Evolutionary conservation across 2,113 vertebrate species (phyloP).

Genomic region (Tupaia tana): DNA sequence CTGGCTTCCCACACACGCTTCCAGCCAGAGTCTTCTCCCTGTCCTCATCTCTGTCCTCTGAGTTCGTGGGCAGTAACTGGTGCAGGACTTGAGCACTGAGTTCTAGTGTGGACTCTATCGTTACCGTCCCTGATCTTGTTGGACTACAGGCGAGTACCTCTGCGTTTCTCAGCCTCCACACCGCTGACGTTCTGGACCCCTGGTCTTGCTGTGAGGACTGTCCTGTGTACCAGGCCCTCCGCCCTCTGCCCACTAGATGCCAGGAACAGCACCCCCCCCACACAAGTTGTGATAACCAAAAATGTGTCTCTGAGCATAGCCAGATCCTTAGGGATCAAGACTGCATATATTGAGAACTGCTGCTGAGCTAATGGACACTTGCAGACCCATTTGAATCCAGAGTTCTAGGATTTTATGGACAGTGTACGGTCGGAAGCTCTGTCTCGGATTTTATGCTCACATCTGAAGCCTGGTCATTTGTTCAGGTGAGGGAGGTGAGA

Average conservation of each 20-base stretch:
- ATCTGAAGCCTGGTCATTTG: background rate
- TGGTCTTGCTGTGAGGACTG: background rate
- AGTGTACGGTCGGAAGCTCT: background rate
- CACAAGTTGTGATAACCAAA: background rate
- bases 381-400: background rate
- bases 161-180: background rate
- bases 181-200: background rate
- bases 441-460: conserved; percentile 1
- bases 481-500: conserved; percentile 9
- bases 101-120: background rate
- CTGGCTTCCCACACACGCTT: background rate
- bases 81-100: background rate
- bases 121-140: background rate
- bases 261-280: background rate
- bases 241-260: background rate
- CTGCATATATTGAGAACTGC: background rate
- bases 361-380: background rate
- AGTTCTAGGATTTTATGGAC: conserved; percentile 21
- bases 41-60: background rate
- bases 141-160: background rate
- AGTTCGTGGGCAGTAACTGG: background rate
- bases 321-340: background rate
- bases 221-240: background rate
- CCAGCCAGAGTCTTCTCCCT: background rate
- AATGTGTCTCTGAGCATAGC: background rate